Evolutionary conservation across 2,797 vertebrate species (phyloP).

Genomic region (Phalloptychus januarius): DNA sequence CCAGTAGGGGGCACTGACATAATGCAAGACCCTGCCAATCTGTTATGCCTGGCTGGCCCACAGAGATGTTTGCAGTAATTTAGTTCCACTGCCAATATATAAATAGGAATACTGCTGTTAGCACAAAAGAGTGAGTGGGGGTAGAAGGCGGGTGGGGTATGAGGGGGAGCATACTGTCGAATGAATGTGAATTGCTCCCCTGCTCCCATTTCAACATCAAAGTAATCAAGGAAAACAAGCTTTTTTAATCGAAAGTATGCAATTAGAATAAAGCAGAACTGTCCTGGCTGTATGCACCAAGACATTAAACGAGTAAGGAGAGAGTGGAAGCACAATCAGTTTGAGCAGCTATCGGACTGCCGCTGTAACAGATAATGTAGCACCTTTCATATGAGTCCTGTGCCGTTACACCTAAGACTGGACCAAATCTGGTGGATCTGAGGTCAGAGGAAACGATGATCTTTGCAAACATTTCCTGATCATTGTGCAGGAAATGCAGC

Average conservation of each 20-base stretch:
- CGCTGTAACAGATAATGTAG: slow-evolving; percentile 67
- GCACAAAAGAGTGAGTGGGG: slow-evolving; percentile 75
- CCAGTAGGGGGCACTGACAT: slow-evolving; percentile 85
- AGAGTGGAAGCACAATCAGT: slow-evolving; percentile 61
- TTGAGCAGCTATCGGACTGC: slow-evolving; percentile 60
- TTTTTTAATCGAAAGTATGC: slow-evolving; percentile 86
- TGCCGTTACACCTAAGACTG: slow-evolving; percentile 50
- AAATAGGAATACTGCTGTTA: slow-evolving; percentile 85
- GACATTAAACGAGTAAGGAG: slow-evolving; percentile 70
- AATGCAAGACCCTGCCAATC: slow-evolving; percentile 75
- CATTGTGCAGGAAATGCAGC: slow-evolving; percentile 6
- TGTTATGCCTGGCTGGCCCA: slow-evolving; percentile 79
- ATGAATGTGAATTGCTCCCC: slow-evolving; percentile 84
- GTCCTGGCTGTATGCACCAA: slow-evolving; percentile 70
- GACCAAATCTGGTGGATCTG: slow-evolving; percentile 45
- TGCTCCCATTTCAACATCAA: slow-evolving; percentile 85
- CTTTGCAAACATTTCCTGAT: slow-evolving; percentile 30
- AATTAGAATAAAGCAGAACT: slow-evolving; percentile 85
- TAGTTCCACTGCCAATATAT: slow-evolving; percentile 85
- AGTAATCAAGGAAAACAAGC: slow-evolving; percentile 88
- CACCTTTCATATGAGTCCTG: slow-evolving; percentile 62
- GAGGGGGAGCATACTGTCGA: slow-evolving; percentile 69
- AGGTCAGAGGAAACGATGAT: slow-evolving; percentile 37
- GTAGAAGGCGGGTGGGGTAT: slow-evolving; percentile 43
- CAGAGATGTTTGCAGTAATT: slow-evolving; percentile 84